Evolutionary conservation across 2,797 vertebrate species (phyloP).

Genomic region (Aphelocoma californica): DNA sequence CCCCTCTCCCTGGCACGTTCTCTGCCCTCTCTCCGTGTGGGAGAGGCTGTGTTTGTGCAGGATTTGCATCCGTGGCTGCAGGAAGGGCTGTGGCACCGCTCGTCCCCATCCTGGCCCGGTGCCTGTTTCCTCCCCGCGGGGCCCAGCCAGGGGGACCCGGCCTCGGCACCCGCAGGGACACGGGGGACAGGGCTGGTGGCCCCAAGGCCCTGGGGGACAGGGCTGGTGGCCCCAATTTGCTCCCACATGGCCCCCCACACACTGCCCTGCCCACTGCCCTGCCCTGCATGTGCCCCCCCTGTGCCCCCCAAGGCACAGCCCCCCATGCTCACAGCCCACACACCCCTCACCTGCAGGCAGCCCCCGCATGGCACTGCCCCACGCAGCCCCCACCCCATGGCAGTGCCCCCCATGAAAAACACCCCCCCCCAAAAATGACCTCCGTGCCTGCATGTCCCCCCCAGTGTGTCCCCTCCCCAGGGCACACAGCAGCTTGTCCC

Average conservation of each 20-base stretch:
- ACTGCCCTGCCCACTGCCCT: too few species aligned
- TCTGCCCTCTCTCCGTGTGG: not conserved
- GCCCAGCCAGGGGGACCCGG: accelerated
- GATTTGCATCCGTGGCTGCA: slow-evolving; percentile 31
- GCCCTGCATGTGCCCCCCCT: not conserved
- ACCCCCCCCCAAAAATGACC: accelerated
- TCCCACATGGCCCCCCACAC: not conserved
- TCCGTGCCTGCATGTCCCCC: not conserved
- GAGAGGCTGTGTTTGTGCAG: not conserved
- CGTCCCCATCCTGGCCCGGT: not conserved
- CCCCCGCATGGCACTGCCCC: not conserved
- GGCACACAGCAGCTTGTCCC: not conserved
- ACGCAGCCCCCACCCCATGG: not conserved
- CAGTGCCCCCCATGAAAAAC: not conserved
- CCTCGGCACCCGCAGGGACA: accelerated
- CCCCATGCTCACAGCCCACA: not conserved
- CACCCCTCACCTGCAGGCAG: not conserved
- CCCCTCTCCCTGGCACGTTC: accelerated
- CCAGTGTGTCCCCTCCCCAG: not conserved
- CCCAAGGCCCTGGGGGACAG: not conserved
- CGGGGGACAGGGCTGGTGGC: not conserved
- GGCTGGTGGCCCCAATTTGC: not conserved
- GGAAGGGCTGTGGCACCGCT: slow-evolving; percentile 17
- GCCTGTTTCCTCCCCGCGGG: not conserved
- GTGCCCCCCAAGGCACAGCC: not conserved